Evolutionary conservation across 2,888 invertebrate species (phyloP), one percentile per base, ranked within the genome.

Genomic region (Patella depressa): DNA sequence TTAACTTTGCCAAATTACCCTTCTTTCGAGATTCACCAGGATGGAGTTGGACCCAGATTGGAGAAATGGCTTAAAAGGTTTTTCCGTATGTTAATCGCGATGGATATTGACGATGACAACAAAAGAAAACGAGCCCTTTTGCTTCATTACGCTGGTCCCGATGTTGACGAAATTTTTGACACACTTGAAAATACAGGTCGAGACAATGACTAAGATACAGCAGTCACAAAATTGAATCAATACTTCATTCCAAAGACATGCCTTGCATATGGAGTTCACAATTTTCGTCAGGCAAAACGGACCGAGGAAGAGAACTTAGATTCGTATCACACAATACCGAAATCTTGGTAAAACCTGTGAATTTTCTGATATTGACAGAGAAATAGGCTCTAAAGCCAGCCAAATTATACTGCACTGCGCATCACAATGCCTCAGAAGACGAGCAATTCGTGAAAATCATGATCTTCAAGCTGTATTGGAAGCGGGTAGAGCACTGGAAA

Each of bases 191-290:
- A 72, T 45, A 74, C 77, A 17, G 81, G 78, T 45, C 77, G 65
- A 5, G 77, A 79, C 12, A 75, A 57, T 75, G 77, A 55, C 3
- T 81, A 78, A 24, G 74, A 19, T 29, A 55, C 78, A 3, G 72
- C 76, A 12, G 72, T 75, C 11, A 69, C 73, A 57, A n/a, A n/a
- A 29, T 72, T 78, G 19, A 72, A 73, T 19, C 55, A 19, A 14
- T 80, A 77, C 77, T 80, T 80, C 54, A 75, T 75, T 69, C 80
- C 81, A 1, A 80, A 82, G 78, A 65, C 45, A 3, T 77, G 77
- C 65, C 19, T 75, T 29, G 69, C 74, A 9, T 79, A 65, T 69
- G 76, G 79, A 74, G 73, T 74, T 24, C 55, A 75, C n/a, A 24
- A 24, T 55, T 79, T 76, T 55, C 72, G 54, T n/a, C 53, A 73